phyloP scores from a whole-genome alignment of 30 jellyfish, hydroid and myxozoan genomes.

The Nemopilema nomurai region DNA sequence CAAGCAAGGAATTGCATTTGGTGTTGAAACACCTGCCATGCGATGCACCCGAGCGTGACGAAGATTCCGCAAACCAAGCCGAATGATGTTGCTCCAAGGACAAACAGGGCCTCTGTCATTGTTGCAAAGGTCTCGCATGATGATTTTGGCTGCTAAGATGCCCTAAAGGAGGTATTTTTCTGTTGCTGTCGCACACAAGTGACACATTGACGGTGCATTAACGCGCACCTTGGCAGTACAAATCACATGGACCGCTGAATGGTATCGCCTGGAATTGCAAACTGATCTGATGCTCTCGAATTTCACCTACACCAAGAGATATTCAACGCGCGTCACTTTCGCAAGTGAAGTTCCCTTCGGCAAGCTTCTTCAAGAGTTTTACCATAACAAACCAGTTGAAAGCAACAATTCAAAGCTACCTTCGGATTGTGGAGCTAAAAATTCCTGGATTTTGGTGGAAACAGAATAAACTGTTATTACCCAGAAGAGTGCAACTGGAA shows the following conservation, averaged over 20 bases:
- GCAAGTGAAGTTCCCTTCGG: too few species aligned
- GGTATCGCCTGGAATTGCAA: background rate
- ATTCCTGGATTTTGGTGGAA: background rate
- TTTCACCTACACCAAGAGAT: too few species aligned
- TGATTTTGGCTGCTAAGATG: background rate
- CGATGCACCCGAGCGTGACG: conserved; percentile 21
- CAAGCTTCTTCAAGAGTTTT: too few species aligned
- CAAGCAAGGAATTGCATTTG: background rate
- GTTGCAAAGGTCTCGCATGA: background rate
- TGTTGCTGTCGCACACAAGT: background rate
- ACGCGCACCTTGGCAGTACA: background rate
- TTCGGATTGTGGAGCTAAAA: too few species aligned
- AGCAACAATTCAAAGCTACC: too few species aligned
- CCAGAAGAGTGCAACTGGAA: too few species aligned
- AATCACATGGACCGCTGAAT: background rate
- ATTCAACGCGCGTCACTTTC: too few species aligned
- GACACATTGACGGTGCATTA: background rate
- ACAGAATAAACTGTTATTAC: too few species aligned
- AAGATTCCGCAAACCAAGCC: conserved; percentile 46
- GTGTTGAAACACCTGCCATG: conserved; percentile 34
- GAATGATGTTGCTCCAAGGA: conserved; percentile 25
- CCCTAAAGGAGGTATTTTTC: background rate
- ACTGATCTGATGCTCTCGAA: too few species aligned
- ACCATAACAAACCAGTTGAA: too few species aligned
- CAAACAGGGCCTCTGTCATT: background rate